These are phyloP conservation scores for Cherax quadricarinatus DNA, from an alignment of 1,140 invertebrate species.

Conservation along the genomic window DNA sequence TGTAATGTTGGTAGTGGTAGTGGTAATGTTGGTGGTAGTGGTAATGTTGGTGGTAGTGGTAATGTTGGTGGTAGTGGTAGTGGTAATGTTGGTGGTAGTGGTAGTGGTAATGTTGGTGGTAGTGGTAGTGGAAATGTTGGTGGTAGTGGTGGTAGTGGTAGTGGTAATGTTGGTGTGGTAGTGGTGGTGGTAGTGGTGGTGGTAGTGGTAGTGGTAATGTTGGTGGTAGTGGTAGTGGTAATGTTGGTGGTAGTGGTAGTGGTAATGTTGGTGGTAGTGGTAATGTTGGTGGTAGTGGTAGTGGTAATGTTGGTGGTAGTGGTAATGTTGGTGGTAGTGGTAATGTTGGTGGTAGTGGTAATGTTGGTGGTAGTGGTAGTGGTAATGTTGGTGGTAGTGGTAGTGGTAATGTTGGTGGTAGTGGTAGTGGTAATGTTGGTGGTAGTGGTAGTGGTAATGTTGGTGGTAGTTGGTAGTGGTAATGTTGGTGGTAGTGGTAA, in stretches of 20 bases:
- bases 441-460: too few species aligned
- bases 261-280: not conserved
- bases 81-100: not conserved
- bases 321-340: too few species aligned
- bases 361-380: not conserved
- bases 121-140: too few species aligned
- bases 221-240: too few species aligned
- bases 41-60: not conserved
- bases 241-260: too few species aligned
- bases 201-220: too few species aligned
- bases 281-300: not conserved
- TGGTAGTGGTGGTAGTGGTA: too few species aligned
- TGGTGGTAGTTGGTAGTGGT: too few species aligned
- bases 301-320: not conserved
- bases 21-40: not conserved
- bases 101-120: not conserved
- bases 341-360: not conserved
- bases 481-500: too few species aligned
- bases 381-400: not conserved
- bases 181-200: too few species aligned
- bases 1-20: not conserved
- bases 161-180: too few species aligned
- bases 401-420: not conserved
- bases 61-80: not conserved
- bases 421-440: not conserved